A percentile compares a stretch with the other conserved stretches of the same genome.
Conservation (phyloP, 2,888 invertebrate genomes). For the Dinocampus coccinellae region DNA sequence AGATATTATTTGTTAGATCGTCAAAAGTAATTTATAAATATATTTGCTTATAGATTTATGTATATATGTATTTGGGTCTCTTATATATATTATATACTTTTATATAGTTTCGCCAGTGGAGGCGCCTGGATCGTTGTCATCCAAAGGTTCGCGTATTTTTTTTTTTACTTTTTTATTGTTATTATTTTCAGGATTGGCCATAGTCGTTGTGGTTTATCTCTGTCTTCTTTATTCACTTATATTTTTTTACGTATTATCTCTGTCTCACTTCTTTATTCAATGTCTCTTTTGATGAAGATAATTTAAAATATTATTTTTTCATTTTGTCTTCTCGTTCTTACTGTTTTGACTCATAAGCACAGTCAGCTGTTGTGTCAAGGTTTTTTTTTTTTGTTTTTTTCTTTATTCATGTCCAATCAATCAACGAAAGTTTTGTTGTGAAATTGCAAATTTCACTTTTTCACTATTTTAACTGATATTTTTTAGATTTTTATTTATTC, state of each 20-base stretch:
- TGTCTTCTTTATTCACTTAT: not conserved
- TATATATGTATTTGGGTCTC: not conserved
- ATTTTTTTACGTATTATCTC: not conserved
- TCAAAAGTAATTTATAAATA: no score
- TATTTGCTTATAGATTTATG: no score
- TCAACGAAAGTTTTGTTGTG: constrained; percentile 29
- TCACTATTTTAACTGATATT: not conserved
- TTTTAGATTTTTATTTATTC: not conserved
- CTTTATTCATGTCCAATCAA: constrained; percentile 36
- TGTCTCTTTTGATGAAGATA: not conserved
- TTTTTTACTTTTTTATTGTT: not conserved
- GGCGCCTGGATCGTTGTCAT: constrained; percentile 27
- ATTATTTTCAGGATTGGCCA: not conserved
- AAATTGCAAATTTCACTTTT: constrained; percentile 29
- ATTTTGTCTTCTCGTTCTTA: not conserved
- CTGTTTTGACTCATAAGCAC: not conserved
- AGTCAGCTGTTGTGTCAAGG: constrained; percentile 56
- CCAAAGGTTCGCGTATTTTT: not conserved
- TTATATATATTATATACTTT: not conserved
- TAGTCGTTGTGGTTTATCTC: not conserved
- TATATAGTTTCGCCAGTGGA: constrained; percentile 1
- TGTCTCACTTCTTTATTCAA: not conserved
- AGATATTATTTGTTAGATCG: no score
- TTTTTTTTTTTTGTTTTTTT: constrained; percentile 37
- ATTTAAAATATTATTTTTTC: not conserved